Evolutionary conservation across 2,888 invertebrate genomes (phyloP).

Genomic region (Hydroisotoma schaefferi): DNA sequence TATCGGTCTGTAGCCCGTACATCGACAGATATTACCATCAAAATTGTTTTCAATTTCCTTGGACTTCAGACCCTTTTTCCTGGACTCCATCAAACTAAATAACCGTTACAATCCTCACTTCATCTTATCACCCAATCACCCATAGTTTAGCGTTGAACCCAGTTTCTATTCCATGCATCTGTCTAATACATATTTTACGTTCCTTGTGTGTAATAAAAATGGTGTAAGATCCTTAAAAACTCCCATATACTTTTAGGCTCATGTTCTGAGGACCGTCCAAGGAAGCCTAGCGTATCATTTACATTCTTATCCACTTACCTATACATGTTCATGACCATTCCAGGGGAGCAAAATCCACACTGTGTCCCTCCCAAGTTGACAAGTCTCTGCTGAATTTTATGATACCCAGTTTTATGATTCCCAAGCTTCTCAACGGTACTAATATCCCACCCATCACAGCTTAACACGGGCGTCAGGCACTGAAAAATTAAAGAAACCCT

Average conservation of each 20-base stretch:
- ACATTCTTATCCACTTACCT: conserved; percentile 50
- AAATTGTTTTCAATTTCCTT: conserved; percentile 64
- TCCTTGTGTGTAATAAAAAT: no score
- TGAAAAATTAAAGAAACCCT: no score
- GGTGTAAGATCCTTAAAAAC: no score
- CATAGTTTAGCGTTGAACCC: no score
- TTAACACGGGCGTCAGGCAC: conserved; percentile 63
- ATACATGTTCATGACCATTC: conserved; percentile 65
- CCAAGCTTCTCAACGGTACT: conserved; percentile 72
- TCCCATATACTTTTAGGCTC: no score
- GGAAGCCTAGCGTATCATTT: no score
- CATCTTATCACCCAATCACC: no score
- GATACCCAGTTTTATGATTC: conserved; percentile 62
- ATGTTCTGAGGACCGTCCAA: no score
- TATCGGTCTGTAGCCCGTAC: conserved; percentile 70
- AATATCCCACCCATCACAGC: conserved; percentile 65
- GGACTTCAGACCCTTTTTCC: background rate
- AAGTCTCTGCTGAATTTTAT: conserved; percentile 63
- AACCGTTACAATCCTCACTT: conserved; percentile 61
- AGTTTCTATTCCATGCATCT: no score
- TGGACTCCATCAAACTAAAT: background rate
- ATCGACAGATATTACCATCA: conserved; percentile 68
- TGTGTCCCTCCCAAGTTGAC: conserved; percentile 53
- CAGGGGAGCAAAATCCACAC: conserved; percentile 73
- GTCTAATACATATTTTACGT: background rate